Conservation (phyloP, 1,140 invertebrate genomes). For the Calosoma granatense region DNA sequence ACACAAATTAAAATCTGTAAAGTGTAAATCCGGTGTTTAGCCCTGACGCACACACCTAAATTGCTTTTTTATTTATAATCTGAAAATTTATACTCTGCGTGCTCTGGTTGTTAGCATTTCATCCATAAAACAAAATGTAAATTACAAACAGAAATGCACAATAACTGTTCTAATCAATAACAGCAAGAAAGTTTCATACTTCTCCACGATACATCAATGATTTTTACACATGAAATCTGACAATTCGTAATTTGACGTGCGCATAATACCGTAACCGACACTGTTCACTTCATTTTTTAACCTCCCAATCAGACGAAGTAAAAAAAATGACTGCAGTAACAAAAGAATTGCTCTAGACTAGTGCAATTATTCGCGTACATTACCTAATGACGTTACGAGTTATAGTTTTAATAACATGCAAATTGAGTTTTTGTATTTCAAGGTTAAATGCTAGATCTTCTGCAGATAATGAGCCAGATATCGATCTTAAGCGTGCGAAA, state of each 20-base stretch:
- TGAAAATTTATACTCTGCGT: too few species aligned
- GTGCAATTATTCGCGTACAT: conserved; percentile 1
- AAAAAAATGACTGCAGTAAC: background rate
- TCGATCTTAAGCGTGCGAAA: background rate
- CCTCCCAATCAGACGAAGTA: background rate
- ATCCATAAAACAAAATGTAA: too few species aligned
- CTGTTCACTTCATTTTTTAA: background rate
- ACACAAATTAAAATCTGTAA: conserved; percentile 3
- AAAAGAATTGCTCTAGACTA: background rate
- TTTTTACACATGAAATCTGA: too few species aligned
- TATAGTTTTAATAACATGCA: conserved; percentile 8
- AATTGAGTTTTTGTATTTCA: conserved; percentile 8
- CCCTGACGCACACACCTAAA: background rate
- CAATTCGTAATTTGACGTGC: conserved; percentile 2
- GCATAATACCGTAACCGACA: background rate
- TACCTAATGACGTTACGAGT: conserved; percentile 4
- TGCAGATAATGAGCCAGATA: background rate
- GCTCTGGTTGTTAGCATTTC: too few species aligned
- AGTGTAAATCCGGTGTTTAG: conserved; percentile 1
- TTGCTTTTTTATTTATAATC: too few species aligned
- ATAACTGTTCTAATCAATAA: too few species aligned
- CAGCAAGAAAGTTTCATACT: too few species aligned
- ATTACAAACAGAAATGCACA: too few species aligned
- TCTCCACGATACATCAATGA: too few species aligned
- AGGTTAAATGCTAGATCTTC: conserved; percentile 1